Evolutionary conservation across 1,140 invertebrate species (phyloP), one percentile per base, ranked within the genome.

Genomic region (Psix sp.): DNA sequence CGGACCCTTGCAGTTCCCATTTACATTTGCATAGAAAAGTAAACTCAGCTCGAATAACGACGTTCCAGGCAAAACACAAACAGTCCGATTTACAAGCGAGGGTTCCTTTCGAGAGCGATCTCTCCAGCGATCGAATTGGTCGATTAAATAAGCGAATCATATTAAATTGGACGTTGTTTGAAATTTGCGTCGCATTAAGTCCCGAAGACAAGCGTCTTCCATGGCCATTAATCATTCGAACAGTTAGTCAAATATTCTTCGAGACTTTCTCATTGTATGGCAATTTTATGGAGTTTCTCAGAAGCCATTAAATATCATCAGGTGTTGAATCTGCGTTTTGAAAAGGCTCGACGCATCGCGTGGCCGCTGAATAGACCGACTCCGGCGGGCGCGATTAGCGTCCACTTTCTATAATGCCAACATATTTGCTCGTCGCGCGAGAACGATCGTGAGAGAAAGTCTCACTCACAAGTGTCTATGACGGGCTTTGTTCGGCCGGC

Each of bases 391-490:
- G 39, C 78, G 74, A 77, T 81, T 77, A 78, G 74, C 70, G 56
- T 71, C 71, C 66, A 77, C 81, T 82, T 82, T 82, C 81, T 81
- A 82, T 73, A 71, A 75, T 46, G 57, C 56, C 21, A 60, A 60
- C 36, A 43, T 67, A 63, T 57, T 66, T 60, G 62, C 60, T 59
- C 54, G 77, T 77, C 62, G 60, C 76, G 77, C 78, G 63, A 77
- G 77, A 78, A 74, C 66, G 76, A 75, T 45, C 79, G 74, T 75
- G 78, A 77, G 81, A 82, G 80, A 83, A 83, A 81, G 80, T 80
- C 45, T 49, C 20, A 73, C 57, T 54, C 77, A 66, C 78, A 77
- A 80, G 73, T 70, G 66, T 56, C 51, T 57, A 45, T 42, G 66
- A 48, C 35, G 43, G 45, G 1, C 40, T 38, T 11, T 56, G 40